phyloP scores from a whole-genome alignment of 2,888 invertebrate genomes.

The Hyppa rectilinea region DNA sequence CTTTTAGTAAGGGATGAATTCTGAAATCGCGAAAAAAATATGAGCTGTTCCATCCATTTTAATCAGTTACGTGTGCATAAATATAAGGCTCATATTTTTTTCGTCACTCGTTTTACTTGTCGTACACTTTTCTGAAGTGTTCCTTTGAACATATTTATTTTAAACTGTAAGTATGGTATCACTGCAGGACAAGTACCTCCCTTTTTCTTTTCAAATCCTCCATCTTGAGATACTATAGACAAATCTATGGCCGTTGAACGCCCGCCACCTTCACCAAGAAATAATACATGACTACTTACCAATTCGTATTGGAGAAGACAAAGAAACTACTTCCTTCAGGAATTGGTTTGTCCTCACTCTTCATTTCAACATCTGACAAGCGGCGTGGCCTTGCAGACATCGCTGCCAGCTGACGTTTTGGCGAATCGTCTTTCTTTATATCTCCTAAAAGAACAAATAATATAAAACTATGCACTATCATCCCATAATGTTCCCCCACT shows the following conservation, averaged over 20 bases:
- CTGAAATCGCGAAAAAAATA: too few relatives aligned
- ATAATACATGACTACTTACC: constrained; percentile 85
- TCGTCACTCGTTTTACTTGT: too few relatives aligned
- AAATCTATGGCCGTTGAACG: neutral
- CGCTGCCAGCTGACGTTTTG: constrained; percentile 75
- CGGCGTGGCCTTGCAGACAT: constrained; percentile 94
- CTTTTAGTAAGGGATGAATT: too few relatives aligned
- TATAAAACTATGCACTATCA: neutral
- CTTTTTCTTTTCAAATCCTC: neutral
- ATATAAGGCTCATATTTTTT: too few relatives aligned
- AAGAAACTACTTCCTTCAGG: constrained; percentile 97
- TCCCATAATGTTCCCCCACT: neutral
- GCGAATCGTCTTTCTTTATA: constrained; percentile 80
- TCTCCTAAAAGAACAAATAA: constrained; percentile 74
- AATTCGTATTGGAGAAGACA: constrained; percentile 97
- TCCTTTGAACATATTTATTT: neutral
- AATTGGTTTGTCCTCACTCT: constrained; percentile 95
- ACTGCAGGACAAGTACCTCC: neutral
- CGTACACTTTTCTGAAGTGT: neutral
- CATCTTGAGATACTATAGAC: neutral
- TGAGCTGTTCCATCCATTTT: too few relatives aligned
- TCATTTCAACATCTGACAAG: constrained; percentile 95
- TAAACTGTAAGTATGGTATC: too few relatives aligned
- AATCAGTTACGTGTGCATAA: too few relatives aligned
- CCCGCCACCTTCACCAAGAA: neutral